phyloP scores from a whole-genome alignment of 1,140 invertebrate species.

The Lucilia cuprina region DNA sequence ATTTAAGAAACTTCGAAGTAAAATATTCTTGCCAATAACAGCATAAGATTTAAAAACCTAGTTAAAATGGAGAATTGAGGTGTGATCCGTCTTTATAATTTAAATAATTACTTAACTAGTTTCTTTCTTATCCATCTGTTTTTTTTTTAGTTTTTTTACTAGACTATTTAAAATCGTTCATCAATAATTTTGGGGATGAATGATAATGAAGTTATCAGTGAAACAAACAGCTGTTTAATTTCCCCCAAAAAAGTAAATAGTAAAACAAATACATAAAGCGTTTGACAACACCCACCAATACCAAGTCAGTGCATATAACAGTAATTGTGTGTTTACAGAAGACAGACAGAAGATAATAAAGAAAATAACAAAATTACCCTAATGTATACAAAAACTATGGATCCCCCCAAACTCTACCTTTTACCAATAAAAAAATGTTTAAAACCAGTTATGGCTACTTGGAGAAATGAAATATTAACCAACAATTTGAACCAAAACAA shows the following conservation, averaged over 20 bases:
- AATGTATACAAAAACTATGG: not conserved
- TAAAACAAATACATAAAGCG: not conserved
- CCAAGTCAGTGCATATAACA: not conserved
- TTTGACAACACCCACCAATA: conserved; percentile 23
- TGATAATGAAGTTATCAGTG: not conserved
- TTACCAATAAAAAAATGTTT: not conserved
- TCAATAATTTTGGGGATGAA: conserved; percentile 16
- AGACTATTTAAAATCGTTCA: not conserved
- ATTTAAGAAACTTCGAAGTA: too few species aligned
- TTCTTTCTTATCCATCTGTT: too few species aligned
- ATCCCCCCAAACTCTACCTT: not conserved
- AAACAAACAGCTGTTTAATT: conserved; percentile 20
- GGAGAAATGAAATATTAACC: not conserved
- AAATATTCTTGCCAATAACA: too few species aligned
- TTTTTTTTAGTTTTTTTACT: not conserved
- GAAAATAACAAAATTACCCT: not conserved
- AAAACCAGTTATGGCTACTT: not conserved
- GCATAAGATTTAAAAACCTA: too few species aligned
- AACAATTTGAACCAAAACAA: not conserved
- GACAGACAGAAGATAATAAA: not conserved
- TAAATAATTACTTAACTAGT: too few species aligned
- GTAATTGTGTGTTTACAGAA: not conserved
- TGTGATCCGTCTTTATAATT: too few species aligned
- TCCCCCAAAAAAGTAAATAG: not conserved
- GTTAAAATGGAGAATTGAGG: too few species aligned